Evolutionary conservation across 1,140 invertebrate species (phyloP).

Genomic region (Ips nitidus): DNA sequence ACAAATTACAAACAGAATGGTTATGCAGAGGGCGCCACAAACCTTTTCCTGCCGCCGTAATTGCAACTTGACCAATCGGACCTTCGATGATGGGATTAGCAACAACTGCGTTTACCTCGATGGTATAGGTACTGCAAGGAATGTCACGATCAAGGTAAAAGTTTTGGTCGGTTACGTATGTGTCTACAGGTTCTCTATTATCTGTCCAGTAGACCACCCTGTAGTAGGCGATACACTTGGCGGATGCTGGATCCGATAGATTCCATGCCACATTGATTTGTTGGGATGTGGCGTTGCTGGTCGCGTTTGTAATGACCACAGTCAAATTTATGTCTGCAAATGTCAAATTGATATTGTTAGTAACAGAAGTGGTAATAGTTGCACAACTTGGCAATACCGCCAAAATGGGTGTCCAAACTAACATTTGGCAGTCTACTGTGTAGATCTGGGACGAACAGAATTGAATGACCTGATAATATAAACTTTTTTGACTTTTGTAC

Average conservation of each 20-base stretch:
- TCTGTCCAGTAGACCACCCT: slow-evolving; percentile 17
- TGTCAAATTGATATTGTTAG: background rate
- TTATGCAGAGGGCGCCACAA: background rate
- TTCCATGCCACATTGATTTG: slow-evolving; percentile 6
- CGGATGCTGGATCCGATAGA: background rate
- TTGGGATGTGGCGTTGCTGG: background rate
- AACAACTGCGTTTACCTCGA: slow-evolving; percentile 19
- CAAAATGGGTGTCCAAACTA: too few species aligned
- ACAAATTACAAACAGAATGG: background rate
- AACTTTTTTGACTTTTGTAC: too few species aligned
- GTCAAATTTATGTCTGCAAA: slow-evolving; percentile 2
- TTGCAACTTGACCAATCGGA: background rate
- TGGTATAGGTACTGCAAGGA: slow-evolving; percentile 14
- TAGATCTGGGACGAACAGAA: too few species aligned
- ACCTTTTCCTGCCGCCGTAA: background rate
- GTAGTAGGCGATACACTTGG: slow-evolving; percentile 18
- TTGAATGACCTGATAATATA: too few species aligned
- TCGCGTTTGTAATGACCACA: background rate
- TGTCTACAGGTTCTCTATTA: slow-evolving; percentile 4
- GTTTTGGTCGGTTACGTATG: background rate
- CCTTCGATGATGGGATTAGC: slow-evolving; percentile 5
- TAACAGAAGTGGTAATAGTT: too few species aligned
- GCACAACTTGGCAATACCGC: too few species aligned
- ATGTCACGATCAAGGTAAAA: background rate
- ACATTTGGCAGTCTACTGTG: too few species aligned